Conservation (phyloP, 2,888 invertebrate species). For the Hetaerina titia region DNA sequence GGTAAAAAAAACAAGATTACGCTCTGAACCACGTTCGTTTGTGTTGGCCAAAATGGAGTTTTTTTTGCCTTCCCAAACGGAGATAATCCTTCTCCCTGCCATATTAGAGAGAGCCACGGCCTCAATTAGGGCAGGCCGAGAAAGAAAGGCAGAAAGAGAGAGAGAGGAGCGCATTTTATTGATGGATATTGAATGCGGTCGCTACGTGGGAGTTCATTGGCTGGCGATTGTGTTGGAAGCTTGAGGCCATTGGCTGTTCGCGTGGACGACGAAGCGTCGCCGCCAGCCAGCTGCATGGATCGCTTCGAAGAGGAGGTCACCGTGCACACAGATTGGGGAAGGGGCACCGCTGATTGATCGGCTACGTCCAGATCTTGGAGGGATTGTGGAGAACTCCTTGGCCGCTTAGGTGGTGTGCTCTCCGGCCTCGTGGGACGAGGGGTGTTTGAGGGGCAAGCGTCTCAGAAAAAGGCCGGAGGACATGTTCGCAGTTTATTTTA, state of each 20-base stretch:
- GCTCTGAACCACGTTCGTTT: background rate
- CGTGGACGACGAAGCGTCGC: background rate
- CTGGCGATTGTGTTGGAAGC: background rate
- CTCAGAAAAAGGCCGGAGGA: too few species aligned
- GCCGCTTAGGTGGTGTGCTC: background rate
- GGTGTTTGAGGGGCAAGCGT: too few species aligned
- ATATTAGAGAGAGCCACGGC: constrained; percentile 9
- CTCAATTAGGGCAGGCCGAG: background rate
- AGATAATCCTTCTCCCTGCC: constrained; percentile 26
- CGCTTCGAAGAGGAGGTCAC: background rate
- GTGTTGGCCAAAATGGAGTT: background rate
- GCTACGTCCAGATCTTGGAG: background rate
- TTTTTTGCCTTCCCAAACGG: background rate
- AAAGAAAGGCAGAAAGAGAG: background rate
- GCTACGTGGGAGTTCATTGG: constrained; percentile 20
- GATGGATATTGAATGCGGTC: constrained; percentile 35
- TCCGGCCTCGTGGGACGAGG: background rate
- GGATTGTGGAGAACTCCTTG: background rate
- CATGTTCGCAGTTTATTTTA: too few species aligned
- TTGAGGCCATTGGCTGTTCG: background rate
- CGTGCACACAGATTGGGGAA: background rate
- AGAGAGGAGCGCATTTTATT: background rate
- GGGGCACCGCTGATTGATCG: background rate
- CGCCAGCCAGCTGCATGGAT: background rate
- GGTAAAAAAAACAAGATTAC: background rate